phyloP scores from a whole-genome alignment of 2,888 invertebrate genomes.

The Synanthedon andrenaeformis region DNA sequence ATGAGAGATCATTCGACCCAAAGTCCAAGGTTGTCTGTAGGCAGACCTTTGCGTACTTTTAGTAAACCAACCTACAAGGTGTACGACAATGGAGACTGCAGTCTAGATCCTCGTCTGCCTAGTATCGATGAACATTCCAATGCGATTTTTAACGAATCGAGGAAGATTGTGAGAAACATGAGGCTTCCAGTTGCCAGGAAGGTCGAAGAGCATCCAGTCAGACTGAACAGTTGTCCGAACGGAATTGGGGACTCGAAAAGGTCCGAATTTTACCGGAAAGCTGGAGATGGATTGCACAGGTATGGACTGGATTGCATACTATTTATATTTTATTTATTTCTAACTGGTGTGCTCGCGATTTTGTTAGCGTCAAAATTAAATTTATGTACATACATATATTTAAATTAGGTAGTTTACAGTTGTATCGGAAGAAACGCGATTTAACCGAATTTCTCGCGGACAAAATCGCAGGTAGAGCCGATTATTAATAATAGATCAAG shows the following conservation, averaged over 20 bases:
- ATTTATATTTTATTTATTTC: no score
- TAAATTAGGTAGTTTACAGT: no score
- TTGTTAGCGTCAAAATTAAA: no score
- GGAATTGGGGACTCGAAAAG: slow-evolving; percentile 26
- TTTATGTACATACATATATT: no score
- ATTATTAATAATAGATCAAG: no score
- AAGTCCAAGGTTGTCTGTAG: background rate
- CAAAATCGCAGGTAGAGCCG: no score
- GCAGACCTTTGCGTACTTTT: background rate
- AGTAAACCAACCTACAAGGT: slow-evolving; percentile 9
- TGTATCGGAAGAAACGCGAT: no score
- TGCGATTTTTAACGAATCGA: slow-evolving; percentile 19
- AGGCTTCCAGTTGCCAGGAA: slow-evolving; percentile 23
- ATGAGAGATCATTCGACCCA: background rate
- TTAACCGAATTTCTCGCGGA: no score
- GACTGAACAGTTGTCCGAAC: slow-evolving; percentile 34
- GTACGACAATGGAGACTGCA: slow-evolving; percentile 44
- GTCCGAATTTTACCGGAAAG: slow-evolving; percentile 40
- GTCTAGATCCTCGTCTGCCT: slow-evolving; percentile 36
- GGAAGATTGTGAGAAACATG: slow-evolving; percentile 20
- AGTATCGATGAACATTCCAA: slow-evolving; percentile 57
- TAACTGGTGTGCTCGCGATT: no score
- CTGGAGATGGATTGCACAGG: slow-evolving; percentile 48
- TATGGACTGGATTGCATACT: slow-evolving; percentile 11
- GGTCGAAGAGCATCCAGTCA: slow-evolving; percentile 14